phyloP scores from a whole-genome alignment of 2,113 vertebrate genomes.

The Micromys minutus region DNA sequence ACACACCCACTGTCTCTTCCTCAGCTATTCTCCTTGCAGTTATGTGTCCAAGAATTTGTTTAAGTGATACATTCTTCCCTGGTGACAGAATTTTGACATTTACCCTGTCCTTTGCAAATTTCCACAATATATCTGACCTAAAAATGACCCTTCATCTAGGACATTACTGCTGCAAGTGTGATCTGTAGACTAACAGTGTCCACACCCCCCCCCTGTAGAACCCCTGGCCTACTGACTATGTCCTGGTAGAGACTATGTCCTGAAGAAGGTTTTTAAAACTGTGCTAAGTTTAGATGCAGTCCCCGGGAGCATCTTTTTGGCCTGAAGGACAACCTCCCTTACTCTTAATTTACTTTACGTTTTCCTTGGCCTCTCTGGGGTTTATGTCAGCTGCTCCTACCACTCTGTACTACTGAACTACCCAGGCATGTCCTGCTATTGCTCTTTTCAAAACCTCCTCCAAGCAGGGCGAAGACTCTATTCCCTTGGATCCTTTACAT shows the following conservation, averaged over 20 bases:
- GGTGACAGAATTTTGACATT: not conserved
- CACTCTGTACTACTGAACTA: not conserved
- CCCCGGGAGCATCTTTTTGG: accelerated
- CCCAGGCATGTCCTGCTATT: accelerated
- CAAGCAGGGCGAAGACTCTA: no score
- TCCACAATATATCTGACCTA: not conserved
- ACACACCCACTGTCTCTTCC: not conserved
- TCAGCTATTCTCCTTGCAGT: not conserved
- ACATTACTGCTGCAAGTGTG: not conserved
- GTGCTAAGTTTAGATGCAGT: accelerated
- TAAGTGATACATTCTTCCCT: not conserved
- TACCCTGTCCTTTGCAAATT: not conserved
- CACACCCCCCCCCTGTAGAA: accelerated
- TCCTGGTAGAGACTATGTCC: not conserved
- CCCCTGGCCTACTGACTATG: not conserved
- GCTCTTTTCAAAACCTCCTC: not conserved
- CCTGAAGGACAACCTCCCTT: not conserved
- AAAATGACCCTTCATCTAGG: not conserved
- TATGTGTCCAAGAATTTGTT: not conserved
- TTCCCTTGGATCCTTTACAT: not conserved
- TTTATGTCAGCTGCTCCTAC: not conserved
- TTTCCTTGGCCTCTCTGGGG: not conserved
- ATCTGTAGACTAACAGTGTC: not conserved
- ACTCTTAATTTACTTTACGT: not conserved
- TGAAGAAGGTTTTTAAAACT: not conserved